These are phyloP conservation scores for Trichopoda pennipes DNA, from an alignment of 2,888 invertebrate genomes.

Conservation along the genomic window DNA sequence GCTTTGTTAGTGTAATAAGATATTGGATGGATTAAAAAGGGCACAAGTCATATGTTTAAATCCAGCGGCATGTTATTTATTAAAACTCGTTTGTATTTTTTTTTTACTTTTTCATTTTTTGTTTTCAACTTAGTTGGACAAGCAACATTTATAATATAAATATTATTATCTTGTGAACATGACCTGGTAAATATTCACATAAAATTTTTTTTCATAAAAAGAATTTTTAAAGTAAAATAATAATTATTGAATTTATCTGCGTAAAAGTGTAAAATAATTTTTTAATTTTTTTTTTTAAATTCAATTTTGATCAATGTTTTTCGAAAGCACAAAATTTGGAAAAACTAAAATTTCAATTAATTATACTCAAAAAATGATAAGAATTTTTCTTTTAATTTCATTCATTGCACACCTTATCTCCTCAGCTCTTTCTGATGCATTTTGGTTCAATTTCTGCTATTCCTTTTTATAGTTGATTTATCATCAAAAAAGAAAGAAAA, in stretches of 20 bases:
- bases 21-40: slow-evolving; percentile 8
- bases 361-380: neutral
- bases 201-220: too few species aligned
- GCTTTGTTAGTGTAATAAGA: neutral
- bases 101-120: neutral
- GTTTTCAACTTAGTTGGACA: too few species aligned
- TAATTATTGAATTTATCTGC: too few species aligned
- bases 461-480: slow-evolving; percentile 10
- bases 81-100: neutral
- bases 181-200: too few species aligned
- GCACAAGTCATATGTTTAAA: neutral
- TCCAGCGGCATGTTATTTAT: neutral
- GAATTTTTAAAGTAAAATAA: too few species aligned
- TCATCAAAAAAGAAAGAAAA: slow-evolving; percentile 25
- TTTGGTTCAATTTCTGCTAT: slow-evolving; percentile 2
- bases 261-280: too few species aligned
- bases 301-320: too few species aligned
- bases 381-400: neutral
- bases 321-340: too few species aligned
- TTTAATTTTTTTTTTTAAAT: too few species aligned
- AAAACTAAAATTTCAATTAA: too few species aligned
- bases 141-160: too few species aligned
- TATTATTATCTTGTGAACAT: too few species aligned
- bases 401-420: neutral
- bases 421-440: neutral